Evolutionary conservation across 2,888 invertebrate species (phyloP).

Genomic region (Dorcus hopei): DNA sequence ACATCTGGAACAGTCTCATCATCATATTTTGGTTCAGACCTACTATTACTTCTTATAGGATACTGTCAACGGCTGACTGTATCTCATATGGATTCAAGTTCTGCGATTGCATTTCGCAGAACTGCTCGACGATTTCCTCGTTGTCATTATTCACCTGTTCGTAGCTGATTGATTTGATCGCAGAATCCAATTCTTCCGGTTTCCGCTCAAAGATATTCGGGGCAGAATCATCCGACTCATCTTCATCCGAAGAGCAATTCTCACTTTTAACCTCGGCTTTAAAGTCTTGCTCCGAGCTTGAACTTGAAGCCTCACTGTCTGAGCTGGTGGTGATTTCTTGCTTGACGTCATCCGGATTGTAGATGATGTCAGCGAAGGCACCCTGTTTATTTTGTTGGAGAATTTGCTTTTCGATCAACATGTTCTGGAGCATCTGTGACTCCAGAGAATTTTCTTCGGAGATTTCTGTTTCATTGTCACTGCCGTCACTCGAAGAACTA

Average conservation of each 20-base stretch:
- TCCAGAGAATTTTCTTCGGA: conserved; percentile 28
- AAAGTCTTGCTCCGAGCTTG: conserved; percentile 19
- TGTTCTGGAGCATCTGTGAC: conserved; percentile 26
- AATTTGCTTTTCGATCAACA: conserved; percentile 23
- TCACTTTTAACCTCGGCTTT: conserved; percentile 26
- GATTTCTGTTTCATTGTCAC: conserved; percentile 11
- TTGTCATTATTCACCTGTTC: conserved; percentile 31
- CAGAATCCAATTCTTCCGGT: conserved; percentile 43
- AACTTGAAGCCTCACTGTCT: conserved; percentile 24
- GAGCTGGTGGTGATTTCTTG: conserved; percentile 7
- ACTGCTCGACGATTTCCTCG: conserved; percentile 28
- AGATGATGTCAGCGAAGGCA: background rate
- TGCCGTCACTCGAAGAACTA: conserved; percentile 7
- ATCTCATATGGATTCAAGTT: conserved; percentile 44
- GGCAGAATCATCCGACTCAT: conserved; percentile 6
- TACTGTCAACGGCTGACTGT: conserved; percentile 48
- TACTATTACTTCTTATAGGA: conserved; percentile 29
- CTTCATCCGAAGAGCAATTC: conserved; percentile 20
- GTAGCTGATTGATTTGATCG: conserved; percentile 44
- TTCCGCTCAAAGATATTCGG: conserved; percentile 30
- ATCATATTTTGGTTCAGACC: too few relatives aligned
- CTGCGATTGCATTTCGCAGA: conserved; percentile 36
- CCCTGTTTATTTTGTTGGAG: background rate
- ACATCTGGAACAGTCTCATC: too few relatives aligned
- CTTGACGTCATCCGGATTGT: conserved; percentile 14